Evolutionary conservation across 2,797 vertebrate species (phyloP).

Genomic region (Carcharodon carcharias): DNA sequence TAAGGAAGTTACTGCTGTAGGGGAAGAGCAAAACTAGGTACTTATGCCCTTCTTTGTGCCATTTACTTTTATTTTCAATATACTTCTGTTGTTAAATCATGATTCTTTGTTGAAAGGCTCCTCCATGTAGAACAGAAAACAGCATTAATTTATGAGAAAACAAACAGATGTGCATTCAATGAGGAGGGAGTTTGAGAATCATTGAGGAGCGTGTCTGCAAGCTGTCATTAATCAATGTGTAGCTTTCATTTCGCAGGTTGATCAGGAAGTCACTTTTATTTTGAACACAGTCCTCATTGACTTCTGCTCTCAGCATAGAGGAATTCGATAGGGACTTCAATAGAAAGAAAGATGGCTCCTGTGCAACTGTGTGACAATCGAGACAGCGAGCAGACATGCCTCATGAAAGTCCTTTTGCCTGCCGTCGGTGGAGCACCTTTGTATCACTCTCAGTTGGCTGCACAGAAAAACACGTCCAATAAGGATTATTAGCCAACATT

Average conservation of each 20-base stretch:
- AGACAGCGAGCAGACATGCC: not conserved
- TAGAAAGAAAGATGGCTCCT: not conserved
- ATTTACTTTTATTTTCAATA: not conserved
- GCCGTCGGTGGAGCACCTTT: not conserved
- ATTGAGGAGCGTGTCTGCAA: not conserved
- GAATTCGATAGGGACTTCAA: not conserved
- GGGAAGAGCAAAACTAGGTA: not conserved
- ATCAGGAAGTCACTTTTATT: not conserved
- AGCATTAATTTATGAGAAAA: not conserved
- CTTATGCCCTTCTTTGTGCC: not conserved
- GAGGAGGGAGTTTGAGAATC: not conserved
- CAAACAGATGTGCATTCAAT: not conserved
- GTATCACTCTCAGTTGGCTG: not conserved
- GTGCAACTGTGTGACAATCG: not conserved
- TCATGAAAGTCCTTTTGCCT: not conserved
- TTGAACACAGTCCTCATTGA: not conserved
- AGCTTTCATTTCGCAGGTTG: not conserved
- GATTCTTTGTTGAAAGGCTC: not conserved
- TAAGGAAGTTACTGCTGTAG: not conserved
- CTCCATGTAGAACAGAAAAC: not conserved
- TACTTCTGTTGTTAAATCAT: not conserved
- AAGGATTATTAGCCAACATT: not conserved
- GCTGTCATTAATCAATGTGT: not conserved
- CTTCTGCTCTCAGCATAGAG: not conserved
- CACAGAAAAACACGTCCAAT: not conserved